Percentiles rank a stretch among this genome's conserved stretches.
Conservation (phyloP, 92 coral and sea anemone genomes). For the Parazoanthus atlanticus region DNA sequence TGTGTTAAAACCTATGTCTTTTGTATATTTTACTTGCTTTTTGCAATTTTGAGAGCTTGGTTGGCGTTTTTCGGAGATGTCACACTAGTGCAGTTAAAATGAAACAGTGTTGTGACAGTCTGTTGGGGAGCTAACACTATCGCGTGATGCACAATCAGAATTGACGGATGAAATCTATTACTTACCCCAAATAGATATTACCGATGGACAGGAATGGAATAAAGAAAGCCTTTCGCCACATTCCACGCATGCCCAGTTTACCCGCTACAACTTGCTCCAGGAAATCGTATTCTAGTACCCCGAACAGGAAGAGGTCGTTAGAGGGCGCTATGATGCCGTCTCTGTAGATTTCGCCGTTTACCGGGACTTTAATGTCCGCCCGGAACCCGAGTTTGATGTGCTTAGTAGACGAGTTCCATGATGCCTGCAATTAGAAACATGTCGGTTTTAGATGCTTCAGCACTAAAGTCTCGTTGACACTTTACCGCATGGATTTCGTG, state of each 20-base stretch:
- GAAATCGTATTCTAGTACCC: slow-evolving; percentile 82
- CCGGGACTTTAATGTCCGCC: slow-evolving; percentile 91
- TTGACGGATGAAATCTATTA: neutral
- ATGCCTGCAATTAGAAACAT: slow-evolving; percentile 64
- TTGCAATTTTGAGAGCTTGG: no score
- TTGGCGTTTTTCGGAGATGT: no score
- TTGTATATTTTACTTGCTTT: no score
- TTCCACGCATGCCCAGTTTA: slow-evolving; percentile 85
- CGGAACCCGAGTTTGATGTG: slow-evolving; percentile 83
- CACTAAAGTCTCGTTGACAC: no score
- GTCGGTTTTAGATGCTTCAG: neutral
- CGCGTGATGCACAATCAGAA: no score
- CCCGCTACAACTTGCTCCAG: slow-evolving; percentile 68
- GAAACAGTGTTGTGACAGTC: no score
- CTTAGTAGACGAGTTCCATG: slow-evolving; percentile 74
- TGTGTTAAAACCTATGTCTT: no score
- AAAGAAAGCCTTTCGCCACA: slow-evolving; percentile 89
- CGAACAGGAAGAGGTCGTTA: slow-evolving; percentile 81
- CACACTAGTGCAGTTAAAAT: no score
- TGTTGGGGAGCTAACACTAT: no score
- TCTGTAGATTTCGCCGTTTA: slow-evolving; percentile 85
- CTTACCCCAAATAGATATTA: slow-evolving; percentile 86
- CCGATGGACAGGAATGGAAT: slow-evolving; percentile 87
- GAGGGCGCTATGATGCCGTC: slow-evolving; percentile 90
- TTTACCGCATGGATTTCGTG: no score